These are phyloP conservation scores for Drosophila meridionalis DNA, from an alignment of 2,888 invertebrate genomes.

Conservation along the genomic window DNA sequence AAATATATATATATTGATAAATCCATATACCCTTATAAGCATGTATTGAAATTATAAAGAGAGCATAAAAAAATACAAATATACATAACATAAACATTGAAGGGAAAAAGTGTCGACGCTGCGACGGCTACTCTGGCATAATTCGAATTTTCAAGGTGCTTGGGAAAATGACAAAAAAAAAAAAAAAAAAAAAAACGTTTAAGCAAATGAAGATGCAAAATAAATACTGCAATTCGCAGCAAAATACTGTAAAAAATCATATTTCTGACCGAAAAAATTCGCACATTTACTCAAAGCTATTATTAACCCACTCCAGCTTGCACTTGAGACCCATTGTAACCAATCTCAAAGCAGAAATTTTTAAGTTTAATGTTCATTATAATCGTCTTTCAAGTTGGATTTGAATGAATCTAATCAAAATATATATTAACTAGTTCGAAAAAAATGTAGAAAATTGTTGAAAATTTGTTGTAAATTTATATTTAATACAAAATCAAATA, in stretches of 20 bases:
- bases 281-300: too few species aligned
- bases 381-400: too few species aligned
- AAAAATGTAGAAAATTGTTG: too few species aligned
- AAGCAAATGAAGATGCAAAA: background rate
- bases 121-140: background rate
- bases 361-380: too few species aligned
- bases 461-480: too few species aligned
- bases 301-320: too few species aligned
- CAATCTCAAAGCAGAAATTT: too few species aligned
- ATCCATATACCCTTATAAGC: background rate
- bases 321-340: too few species aligned
- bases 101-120: conserved; percentile 17
- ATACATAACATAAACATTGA: conserved; percentile 10
- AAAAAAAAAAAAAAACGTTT: background rate
- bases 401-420: too few species aligned
- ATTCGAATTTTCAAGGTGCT: conserved; percentile 14
- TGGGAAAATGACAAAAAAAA: background rate
- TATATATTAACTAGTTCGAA: too few species aligned
- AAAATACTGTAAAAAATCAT: background rate
- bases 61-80: background rate
- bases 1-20: background rate
- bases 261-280: too few species aligned
- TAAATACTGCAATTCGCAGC: background rate
- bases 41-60: background rate
- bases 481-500: too few species aligned